phyloP scores from a whole-genome alignment of 2,797 vertebrate species.

The Pipistrellus pipistrellus region DNA sequence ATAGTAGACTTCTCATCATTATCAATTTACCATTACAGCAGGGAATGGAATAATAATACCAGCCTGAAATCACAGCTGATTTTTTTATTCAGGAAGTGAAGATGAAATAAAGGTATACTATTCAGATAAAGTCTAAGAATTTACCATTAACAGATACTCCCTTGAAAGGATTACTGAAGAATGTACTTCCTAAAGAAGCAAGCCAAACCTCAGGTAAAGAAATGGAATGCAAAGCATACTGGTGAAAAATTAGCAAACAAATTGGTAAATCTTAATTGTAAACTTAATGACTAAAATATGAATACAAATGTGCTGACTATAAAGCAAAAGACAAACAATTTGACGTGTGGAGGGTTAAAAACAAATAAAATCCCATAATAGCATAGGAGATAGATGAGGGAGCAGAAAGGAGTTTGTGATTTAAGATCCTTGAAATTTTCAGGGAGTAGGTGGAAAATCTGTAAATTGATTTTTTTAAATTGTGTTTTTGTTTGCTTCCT shows the following conservation, averaged over 20 bases:
- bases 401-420: background rate
- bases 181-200: background rate
- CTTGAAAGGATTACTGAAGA: background rate
- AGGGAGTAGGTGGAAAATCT: background rate
- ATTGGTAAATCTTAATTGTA: background rate
- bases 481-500: constrained; percentile 13
- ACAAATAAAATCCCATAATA: background rate
- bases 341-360: background rate
- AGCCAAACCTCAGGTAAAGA: background rate
- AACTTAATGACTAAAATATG: constrained; percentile 3
- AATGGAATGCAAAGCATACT: background rate
- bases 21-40: background rate
- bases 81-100: constrained; percentile 39
- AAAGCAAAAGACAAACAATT: constrained; percentile 33
- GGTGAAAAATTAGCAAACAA: background rate
- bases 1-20: background rate
- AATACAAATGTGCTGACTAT: background rate
- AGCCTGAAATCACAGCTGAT: background rate
- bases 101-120: constrained; percentile 23
- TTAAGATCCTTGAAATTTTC: background rate
- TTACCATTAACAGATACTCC: background rate
- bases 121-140: constrained; percentile 30
- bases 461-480: background rate
- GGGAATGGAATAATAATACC: constrained; percentile 25
- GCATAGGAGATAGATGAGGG: background rate